Evolutionary conservation across 2,888 invertebrate species (phyloP), one percentile per base, ranked within the genome.

Genomic region (Byasa hedistus): DNA sequence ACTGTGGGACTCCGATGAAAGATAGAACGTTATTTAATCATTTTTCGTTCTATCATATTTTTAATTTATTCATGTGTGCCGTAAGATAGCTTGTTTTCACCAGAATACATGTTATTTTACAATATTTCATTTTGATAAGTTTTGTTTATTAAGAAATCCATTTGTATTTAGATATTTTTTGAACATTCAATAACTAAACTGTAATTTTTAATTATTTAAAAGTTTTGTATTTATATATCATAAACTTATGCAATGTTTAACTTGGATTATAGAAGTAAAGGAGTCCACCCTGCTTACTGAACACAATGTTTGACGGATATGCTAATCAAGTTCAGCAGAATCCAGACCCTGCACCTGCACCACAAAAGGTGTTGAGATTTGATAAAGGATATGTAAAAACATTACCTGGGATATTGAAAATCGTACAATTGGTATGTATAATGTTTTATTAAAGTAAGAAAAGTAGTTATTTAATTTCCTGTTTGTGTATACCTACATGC

Each of bases 371-470:
- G 51, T 82, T 96, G 64, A 91, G 96, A 75, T 96, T 95, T 83
- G 97, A 97, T 86, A 92, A 93, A 55, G 84, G 92, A 2, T 97
- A 96, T 78, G 80, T 95, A 17, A 92, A 92, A 71, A 95, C 95
- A 0, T 73, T 95, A 61, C 95, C 96, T 3, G 97, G 97, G 54
- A 92, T 96, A 65, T 79, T 97, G 22, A 97, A 97, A 91, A 81
- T 94, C 68, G 93, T 92, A 2, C 93, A 96, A 89, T 91, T 96
- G 85, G 96, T 96, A 91, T 94, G 32, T 27, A 52, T n/a, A 52
- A 0, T n/a, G 21, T 52, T n/a, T n/a, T n/a, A n/a, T n/a, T n/a
- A n/a, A n/a, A n/a, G n/a, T n/a, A n/a, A n/a, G n/a, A n/a, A n/a
- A n/a, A n/a, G n/a, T n/a, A n/a, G n/a, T n/a, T n/a, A n/a, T n/a